A percentile compares a stretch with the other conserved stretches of the same genome.
Evolutionary conservation across 2,113 vertebrate species (phyloP).

Genomic region (Gnathonemus echidnorhynchus): DNA sequence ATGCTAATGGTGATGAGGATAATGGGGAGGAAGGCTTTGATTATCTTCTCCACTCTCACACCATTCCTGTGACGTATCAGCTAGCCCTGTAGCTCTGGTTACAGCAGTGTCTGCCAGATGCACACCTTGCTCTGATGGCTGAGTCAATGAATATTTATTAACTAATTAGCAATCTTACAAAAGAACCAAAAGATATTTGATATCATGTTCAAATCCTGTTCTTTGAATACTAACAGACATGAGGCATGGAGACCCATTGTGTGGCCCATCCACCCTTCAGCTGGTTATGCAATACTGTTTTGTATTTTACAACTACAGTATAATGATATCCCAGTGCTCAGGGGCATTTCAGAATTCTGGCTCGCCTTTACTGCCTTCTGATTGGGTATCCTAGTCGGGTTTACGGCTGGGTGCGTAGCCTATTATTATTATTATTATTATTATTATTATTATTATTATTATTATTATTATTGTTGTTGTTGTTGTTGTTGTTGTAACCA

Average conservation of each 20-base stretch:
- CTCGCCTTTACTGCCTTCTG: background rate
- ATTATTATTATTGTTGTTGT: background rate
- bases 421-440: background rate
- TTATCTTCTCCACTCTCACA: background rate
- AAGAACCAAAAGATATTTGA: background rate
- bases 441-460: background rate
- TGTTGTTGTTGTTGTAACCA: background rate
- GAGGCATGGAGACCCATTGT: background rate
- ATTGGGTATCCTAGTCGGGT: background rate
- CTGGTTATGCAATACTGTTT: background rate
- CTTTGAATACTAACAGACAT: background rate
- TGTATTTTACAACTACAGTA: background rate
- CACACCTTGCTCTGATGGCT: background rate
- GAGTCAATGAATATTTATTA: background rate
- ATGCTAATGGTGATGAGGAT: background rate
- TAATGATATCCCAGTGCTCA: background rate
- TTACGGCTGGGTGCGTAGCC: background rate
- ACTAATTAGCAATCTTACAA: background rate
- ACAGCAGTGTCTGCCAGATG: background rate
- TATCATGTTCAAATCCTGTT: background rate
- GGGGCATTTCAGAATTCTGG: background rate
- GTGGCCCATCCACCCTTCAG: background rate
- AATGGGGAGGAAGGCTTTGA: background rate
- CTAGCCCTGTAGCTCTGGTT: background rate
- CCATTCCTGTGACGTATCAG: background rate